Conservation (phyloP, 2,113 vertebrate species). For the Cynocephalus volans region DNA sequence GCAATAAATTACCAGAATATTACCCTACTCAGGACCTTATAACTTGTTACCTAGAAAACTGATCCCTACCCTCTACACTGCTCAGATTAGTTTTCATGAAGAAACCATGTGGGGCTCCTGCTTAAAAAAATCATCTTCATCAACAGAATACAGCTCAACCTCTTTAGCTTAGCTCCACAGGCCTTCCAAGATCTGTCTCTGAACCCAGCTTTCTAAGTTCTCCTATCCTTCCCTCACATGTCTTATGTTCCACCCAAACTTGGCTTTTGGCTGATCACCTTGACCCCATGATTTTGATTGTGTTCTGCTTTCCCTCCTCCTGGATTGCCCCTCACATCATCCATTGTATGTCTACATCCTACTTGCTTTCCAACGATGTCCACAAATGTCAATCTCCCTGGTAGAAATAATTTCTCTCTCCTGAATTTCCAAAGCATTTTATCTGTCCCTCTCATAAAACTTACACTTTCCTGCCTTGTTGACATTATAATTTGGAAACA, state of each 20-base stretch:
- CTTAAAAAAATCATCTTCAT: not conserved
- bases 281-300: not conserved
- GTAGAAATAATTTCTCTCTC: not conserved
- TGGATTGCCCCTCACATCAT: not conserved
- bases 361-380: not conserved
- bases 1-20: not conserved
- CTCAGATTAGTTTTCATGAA: not conserved
- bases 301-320: not conserved
- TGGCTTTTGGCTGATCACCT: not conserved
- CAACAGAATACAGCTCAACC: not conserved
- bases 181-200: not conserved
- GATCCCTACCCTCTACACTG: not conserved
- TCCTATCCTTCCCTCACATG: not conserved
- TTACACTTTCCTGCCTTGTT: conserved; percentile 21
- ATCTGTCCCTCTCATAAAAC: not conserved
- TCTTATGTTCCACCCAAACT: not conserved
- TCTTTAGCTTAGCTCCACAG: not conserved
- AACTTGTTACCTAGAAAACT: not conserved
- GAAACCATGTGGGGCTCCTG: not conserved
- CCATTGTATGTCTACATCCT: not conserved
- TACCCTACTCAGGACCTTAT: not conserved
- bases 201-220: not conserved
- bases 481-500: conserved; percentile 28
- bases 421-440: not conserved
- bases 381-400: not conserved